phyloP scores from a whole-genome alignment of 1,140 invertebrate genomes.

The Drosophila sp. region DNA sequence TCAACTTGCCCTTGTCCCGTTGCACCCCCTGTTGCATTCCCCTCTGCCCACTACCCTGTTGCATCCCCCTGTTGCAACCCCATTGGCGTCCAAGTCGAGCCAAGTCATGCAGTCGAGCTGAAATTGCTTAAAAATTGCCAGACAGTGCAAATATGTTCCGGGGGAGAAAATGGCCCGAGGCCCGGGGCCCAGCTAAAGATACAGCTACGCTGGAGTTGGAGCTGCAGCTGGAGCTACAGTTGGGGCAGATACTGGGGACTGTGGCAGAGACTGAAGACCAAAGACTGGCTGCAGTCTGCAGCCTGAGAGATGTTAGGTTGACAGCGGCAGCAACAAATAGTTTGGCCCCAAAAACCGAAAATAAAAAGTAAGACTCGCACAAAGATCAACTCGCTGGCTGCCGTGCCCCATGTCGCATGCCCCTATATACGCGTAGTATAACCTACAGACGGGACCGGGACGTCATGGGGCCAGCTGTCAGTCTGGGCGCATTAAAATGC shows the following conservation, averaged over 20 bases:
- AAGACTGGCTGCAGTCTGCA: too few species aligned
- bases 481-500: constrained; percentile 79
- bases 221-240: constrained; percentile 20
- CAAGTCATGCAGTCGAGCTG: constrained; percentile 72
- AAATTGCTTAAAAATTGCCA: constrained; percentile 82
- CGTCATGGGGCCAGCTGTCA: constrained; percentile 64
- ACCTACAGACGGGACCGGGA: constrained; percentile 23
- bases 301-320: constrained; percentile 47
- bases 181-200: constrained; percentile 3
- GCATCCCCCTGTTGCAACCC: constrained; percentile 13
- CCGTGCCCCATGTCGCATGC: neutral
- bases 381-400: constrained; percentile 50
- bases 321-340: constrained; percentile 80
- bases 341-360: constrained; percentile 53
- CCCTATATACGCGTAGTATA: too few species aligned
- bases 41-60: neutral
- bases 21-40: neutral
- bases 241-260: constrained; percentile 11
- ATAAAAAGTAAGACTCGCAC: constrained; percentile 52
- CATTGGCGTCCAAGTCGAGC: constrained; percentile 36
- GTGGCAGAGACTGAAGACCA: too few species aligned
- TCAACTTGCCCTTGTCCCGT: neutral
- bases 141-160: constrained; percentile 81
- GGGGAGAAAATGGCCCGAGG: constrained; percentile 44
- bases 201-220: neutral